Evolutionary conservation across 64 coral and sea anemone genomes (phyloP), one percentile per base, ranked within the genome.

Genomic region (Montipora capricornis): DNA sequence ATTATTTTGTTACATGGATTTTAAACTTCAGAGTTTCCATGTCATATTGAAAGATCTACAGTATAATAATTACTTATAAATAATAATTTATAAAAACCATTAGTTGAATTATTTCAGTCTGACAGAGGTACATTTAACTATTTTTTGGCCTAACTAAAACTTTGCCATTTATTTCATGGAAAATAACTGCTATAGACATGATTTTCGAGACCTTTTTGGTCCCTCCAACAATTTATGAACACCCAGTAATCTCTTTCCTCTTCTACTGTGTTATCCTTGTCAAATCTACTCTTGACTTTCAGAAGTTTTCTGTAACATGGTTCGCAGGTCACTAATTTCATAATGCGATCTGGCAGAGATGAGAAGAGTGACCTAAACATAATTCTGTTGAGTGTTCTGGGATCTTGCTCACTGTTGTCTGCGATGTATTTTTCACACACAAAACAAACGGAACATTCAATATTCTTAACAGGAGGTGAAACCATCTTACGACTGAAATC

Each of bases 191-290:
- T 86, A 19, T 86, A 86, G 62, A 86, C 24, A 69, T 90, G 93
- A 52, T 90, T 95, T 77, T 77, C 88, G 17, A 95, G 71, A 8
- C 96, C 96, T 69, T 95, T 98, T n/a, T 92, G 80, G 2, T 93
- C 83, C 52, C 96, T 88, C 96, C 96, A 98, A 37, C 88, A 84
- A 20, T 98, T 98, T 9, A 98, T 95, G 75, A 88, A 92, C 48
- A 92, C 80, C 59, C 85, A 79, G 70, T 98, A 98, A 60, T 95
- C 79, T 52, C 92, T 68, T 73, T 82, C 69, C 11, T 95, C 93
- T 76, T 98, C 93, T 37, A 92, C 93, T 68, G 89, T 73, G 6
- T 91, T 66, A 55, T 74, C 64, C 19, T 95, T 91, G 7, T 98
- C 96, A 78, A 88, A 98, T 88, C 93, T 88, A 11, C 94, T 60